These are phyloP conservation scores for Ranitomeya imitator DNA, from an alignment of 2,113 vertebrate genomes.

Conservation along the genomic window DNA sequence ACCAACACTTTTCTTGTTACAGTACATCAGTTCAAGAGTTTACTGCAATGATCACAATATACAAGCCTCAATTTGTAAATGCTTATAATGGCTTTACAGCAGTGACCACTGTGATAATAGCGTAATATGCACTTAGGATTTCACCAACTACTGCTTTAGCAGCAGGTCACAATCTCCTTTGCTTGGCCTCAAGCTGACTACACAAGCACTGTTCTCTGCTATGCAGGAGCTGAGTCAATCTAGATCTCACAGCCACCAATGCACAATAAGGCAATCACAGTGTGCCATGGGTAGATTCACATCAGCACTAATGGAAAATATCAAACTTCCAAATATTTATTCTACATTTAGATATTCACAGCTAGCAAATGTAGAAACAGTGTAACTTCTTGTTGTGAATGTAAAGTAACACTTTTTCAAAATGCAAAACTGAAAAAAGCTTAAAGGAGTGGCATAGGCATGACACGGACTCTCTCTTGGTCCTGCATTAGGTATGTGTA, in stretches of 20 bases:
- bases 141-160: neutral
- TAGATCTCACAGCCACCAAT: neutral
- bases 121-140: neutral
- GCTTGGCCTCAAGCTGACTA: neutral
- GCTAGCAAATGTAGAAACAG: too few relatives aligned
- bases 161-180: neutral
- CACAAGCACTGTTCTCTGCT: neutral
- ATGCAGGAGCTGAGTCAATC: neutral
- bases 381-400: too few relatives aligned
- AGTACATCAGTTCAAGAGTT: neutral
- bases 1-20: neutral
- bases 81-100: neutral
- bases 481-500: too few relatives aligned
- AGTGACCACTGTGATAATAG: neutral
- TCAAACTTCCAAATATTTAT: too few relatives aligned
- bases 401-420: too few relatives aligned
- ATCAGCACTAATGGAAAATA: too few relatives aligned
- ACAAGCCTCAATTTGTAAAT: neutral
- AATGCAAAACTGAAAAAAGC: too few relatives aligned
- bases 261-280: too few relatives aligned
- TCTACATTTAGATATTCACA: too few relatives aligned
- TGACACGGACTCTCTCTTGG: too few relatives aligned
- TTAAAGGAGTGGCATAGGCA: too few relatives aligned
- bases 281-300: too few relatives aligned
- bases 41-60: conserved; percentile 14